phyloP scores from a whole-genome alignment of 2,888 invertebrate genomes.

The Bembecia ichneumoniformis region DNA sequence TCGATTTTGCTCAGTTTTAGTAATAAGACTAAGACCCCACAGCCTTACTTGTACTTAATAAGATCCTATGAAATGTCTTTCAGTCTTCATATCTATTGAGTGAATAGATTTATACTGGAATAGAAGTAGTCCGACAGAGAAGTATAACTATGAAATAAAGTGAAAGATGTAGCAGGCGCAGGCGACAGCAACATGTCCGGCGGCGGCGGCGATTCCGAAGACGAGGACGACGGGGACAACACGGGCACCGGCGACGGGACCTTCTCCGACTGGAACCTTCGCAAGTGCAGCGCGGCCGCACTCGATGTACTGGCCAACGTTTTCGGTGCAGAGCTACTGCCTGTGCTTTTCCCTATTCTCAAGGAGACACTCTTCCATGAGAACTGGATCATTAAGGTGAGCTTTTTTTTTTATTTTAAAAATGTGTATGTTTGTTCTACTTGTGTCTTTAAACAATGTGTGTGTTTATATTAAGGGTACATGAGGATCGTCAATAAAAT shows the following conservation, averaged over 20 bases:
- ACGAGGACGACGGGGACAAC: conserved; percentile 85
- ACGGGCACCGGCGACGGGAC: conserved; percentile 89
- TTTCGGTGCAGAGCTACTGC: conserved; percentile 94
- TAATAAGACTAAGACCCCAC: too few relatives aligned
- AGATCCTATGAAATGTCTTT: too few relatives aligned
- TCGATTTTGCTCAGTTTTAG: too few relatives aligned
- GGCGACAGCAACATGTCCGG: conserved; percentile 70
- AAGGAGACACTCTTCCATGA: conserved; percentile 96
- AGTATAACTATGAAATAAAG: too few relatives aligned
- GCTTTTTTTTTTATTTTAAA: too few relatives aligned
- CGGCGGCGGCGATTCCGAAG: conserved; percentile 75
- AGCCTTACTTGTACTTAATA: too few relatives aligned
- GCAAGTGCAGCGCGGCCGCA: conserved; percentile 98
- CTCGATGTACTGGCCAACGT: conserved; percentile 97
- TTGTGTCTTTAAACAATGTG: not conserved
- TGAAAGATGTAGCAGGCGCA: conserved; percentile 42
- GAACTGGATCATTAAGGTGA: conserved; percentile 97
- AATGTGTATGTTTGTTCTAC: too few relatives aligned
- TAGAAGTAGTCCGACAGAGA: too few relatives aligned
- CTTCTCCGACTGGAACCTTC: conserved; percentile 97
- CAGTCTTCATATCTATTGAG: too few relatives aligned
- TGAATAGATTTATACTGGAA: too few relatives aligned
- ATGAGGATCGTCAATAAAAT: too few relatives aligned
- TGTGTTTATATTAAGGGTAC: too few relatives aligned
- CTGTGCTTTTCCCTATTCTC: conserved; percentile 94